Percentiles rank a stretch among this genome's conserved stretches.
These are phyloP conservation scores for Cyanoderma ruficeps DNA, from an alignment of 2,113 vertebrate species.

Conservation along the genomic window DNA sequence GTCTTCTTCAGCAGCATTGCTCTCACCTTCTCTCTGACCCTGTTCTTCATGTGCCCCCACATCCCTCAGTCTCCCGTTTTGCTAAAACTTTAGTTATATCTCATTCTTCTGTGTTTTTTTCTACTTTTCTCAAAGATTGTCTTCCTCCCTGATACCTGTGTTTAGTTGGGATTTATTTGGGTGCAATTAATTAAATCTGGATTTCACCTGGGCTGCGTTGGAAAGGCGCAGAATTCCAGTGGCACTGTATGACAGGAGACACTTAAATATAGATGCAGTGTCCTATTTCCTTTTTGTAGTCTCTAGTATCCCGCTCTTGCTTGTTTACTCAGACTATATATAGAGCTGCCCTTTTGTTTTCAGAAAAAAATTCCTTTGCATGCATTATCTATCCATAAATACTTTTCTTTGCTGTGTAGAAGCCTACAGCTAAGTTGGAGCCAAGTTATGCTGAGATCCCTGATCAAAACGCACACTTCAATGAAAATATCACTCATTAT, in stretches of 20 bases:
- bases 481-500: neutral
- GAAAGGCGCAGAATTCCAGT: neutral
- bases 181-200: neutral
- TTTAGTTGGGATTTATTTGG: neutral
- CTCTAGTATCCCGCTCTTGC: neutral
- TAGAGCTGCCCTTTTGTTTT: neutral
- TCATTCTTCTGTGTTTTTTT: neutral
- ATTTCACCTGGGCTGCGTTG: neutral
- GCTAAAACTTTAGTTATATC: neutral
- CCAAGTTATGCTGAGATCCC: neutral
- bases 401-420: neutral
- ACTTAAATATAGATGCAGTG: neutral
- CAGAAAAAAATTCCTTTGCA: neutral
- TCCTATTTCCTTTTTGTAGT: neutral
- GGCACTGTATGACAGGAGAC: fast-evolving
- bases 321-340: neutral
- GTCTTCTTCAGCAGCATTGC: neutral
- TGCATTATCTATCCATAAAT: neutral
- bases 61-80: neutral
- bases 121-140: neutral
- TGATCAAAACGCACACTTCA: conserved; percentile 2
- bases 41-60: neutral
- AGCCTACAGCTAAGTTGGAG: neutral
- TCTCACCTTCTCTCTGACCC: neutral
- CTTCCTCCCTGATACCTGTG: neutral